Conservation (phyloP, 2,888 invertebrate genomes). For the Taphrorychus bicolor region DNA sequence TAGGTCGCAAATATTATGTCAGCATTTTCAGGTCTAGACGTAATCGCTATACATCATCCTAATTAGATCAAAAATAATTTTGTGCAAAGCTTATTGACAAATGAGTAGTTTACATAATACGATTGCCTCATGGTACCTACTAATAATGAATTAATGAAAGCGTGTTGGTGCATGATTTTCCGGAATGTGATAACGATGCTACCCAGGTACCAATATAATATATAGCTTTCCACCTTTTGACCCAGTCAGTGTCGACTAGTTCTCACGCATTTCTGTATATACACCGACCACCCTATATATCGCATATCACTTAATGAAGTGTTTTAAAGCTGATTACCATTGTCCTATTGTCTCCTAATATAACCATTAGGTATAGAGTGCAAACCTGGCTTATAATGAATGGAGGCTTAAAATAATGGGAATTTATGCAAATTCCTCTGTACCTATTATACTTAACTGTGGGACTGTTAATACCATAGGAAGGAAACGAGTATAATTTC, state of each 20-base stretch:
- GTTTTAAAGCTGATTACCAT: neutral
- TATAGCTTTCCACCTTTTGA: too few species aligned
- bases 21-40: neutral
- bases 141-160: too few species aligned
- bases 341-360: conserved; percentile 3
- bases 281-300: neutral
- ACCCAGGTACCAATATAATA: too few species aligned
- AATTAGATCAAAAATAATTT: neutral
- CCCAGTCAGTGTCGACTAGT: too few species aligned
- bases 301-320: conserved; percentile 1
- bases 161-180: too few species aligned
- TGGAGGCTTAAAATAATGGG: neutral
- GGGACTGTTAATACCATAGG: neutral
- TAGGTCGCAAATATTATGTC: conserved; percentile 10
- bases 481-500: neutral
- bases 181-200: too few species aligned
- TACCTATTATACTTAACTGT: conserved; percentile 1
- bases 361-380: conserved; percentile 1
- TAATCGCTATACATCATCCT: neutral
- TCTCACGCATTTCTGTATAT: neutral
- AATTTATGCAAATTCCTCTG: conserved; percentile 1
- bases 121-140: too few species aligned
- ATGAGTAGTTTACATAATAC: neutral
- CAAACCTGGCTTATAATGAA: conserved; percentile 1
- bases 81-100: neutral